phyloP scores from a whole-genome alignment of 2,888 invertebrate genomes.

The Heliothis peltigera region DNA sequence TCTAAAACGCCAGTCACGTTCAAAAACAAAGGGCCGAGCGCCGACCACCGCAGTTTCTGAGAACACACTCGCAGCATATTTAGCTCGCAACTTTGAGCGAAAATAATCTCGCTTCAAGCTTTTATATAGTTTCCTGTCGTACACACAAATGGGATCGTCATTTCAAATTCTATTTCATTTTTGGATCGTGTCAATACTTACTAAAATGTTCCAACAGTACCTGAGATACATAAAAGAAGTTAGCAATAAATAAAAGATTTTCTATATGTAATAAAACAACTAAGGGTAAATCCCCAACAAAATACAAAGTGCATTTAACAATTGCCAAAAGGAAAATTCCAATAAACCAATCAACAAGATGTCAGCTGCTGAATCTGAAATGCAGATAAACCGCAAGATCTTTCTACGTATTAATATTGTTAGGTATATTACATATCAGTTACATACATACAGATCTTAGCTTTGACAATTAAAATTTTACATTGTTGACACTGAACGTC shows the following conservation, averaged over 20 bases:
- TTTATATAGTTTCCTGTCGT: conserved; percentile 63
- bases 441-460: conserved; percentile 31
- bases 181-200: conserved; percentile 36
- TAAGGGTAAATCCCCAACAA: not conserved
- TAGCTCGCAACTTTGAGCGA: conserved; percentile 72
- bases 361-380: conserved; percentile 9
- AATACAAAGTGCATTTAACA: not conserved
- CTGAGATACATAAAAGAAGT: too few species aligned
- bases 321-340: not conserved
- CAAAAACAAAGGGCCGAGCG: conserved; percentile 80
- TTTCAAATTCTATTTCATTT: conserved; percentile 38
- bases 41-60: conserved; percentile 83
- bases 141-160: conserved; percentile 42
- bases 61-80: conserved; percentile 76
- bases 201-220: conserved; percentile 15
- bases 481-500: conserved; percentile 21
- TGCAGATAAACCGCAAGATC: conserved; percentile 48
- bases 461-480: conserved; percentile 44
- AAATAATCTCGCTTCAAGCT: conserved; percentile 63
- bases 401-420: conserved; percentile 35
- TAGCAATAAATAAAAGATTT: not conserved
- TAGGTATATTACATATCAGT: too few species aligned
- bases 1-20: conserved; percentile 84
- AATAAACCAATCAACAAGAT: conserved; percentile 5
- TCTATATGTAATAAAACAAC: not conserved